Base-by-base conservation (phyloP, 2,888 invertebrate genomes). In the Drosophila falleni region DNA sequence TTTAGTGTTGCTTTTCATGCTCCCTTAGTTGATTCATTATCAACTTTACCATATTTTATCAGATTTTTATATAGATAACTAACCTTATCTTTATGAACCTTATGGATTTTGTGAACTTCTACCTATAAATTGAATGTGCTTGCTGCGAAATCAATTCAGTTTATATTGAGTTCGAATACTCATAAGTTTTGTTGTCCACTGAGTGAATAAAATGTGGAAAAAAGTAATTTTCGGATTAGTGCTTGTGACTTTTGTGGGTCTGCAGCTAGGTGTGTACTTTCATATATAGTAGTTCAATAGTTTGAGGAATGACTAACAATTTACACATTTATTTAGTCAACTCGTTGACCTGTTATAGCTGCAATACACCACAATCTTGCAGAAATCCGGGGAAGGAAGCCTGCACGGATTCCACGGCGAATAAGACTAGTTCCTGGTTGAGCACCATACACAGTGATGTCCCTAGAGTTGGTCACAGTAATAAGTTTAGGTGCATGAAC, bases 181-280 rank as follows among this genome's bases (percentile, higher is more conserved):
- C 5, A 19, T 1, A 39, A 16, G 53, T 49, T 19, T 42, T 15
- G 15, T 8, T 3, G 6, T 13, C 2, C 16, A 16, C 8, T 2
- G 10, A 11, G 13, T 10, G 10, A 65, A 46, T 10, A 61, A 71
- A 67, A 90, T 90, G 90, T 83, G 66, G 72, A 76, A 42, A 49
- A 79, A 82, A 62, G 13, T 72, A 2, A 62, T 71, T 37, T 58
- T 80, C 23, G 71, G 60, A 51, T 15, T 71, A 5, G 62, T 76
- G n/a, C 47, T 81, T 10, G 62, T 79, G 44, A 61, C 73, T 6
- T 71, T 85, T 51, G 39, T 76, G 9, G 65, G 66, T 13, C 37
- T 78, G 10, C 77, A 80, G 49, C 41, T 80, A 13, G 86, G 88
- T 87, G 54, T 81, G 71, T 11, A 0, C 0, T 11, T 0, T 10